Evolutionary conservation across 2,113 vertebrate genomes (phyloP), one percentile per base, ranked within the genome.

Genomic region (Myxocyprinus asiaticus): DNA sequence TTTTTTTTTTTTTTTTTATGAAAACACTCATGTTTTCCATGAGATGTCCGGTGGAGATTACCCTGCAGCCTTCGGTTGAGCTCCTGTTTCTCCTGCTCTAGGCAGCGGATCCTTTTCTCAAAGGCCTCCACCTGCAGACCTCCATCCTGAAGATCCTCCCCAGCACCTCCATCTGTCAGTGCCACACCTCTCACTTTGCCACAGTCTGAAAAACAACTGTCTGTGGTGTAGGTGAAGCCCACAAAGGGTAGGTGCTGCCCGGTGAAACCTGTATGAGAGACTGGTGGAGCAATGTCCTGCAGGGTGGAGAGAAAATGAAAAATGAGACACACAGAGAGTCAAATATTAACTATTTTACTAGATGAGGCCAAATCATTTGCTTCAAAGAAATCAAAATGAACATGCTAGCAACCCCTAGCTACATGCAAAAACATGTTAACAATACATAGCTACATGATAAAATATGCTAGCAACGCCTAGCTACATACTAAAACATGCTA

Each of bases 191-290:
- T 91, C 81, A 96, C 85, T 63, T 89, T 91, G 83, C 95, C 89
- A 33, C 91, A 86, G 86, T 99, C 97, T 0, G 96, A 97, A 74
- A 98, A 97, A 79, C 94, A 95, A 89, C 97, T 98, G 65, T 95
- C 94, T 0, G 96, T 98, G 72, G 98, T 98, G 88, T 95, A 99
- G 0, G 98, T 98, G 87, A 99, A 99, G 65, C 97, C 98, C 4
- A 99, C 95, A 0, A 99, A 99, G 0, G 98, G 97, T 69, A 99
- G 91, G 83, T 99, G 97, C 80, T 98, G 90, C 42, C 97, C 98
- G 9, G 95, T 96, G 85, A 99, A 99, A 75, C 96, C 96, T 0
- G 95, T 92, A 78, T 98, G 97, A 72, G 95, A 94, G 67, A 93
- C 89, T 0, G 95, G 95, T 22, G 96, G 96, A 15, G 93, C 81